phyloP scores from a whole-genome alignment of 2,888 invertebrate species.

The Pycnomerus fuliginosus region DNA sequence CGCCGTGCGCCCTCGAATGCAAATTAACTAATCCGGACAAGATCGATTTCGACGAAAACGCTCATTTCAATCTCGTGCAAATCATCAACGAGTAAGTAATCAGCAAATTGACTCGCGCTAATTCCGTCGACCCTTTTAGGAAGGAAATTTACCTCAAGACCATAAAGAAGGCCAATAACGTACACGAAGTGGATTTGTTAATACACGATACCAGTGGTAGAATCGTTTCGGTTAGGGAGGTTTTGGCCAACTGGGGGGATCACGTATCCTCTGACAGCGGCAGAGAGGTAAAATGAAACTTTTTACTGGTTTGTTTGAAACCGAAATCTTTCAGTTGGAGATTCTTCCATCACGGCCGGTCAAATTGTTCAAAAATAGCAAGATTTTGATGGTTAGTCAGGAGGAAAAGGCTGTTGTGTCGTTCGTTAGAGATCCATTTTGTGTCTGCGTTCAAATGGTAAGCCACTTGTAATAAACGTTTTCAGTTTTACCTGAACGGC shows the following conservation, averaged over 20 bases:
- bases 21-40: slow-evolving; percentile 58
- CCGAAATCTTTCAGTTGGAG: no score
- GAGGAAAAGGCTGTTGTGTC: slow-evolving; percentile 58
- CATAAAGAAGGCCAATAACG: slow-evolving; percentile 21
- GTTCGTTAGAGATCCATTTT: slow-evolving; percentile 62
- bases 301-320: slow-evolving; percentile 32
- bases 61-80: slow-evolving; percentile 58
- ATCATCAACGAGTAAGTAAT: slow-evolving; percentile 61
- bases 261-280: no score
- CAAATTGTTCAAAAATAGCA: slow-evolving; percentile 37
- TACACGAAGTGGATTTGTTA: slow-evolving; percentile 17
- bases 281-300: no score
- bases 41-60: slow-evolving; percentile 58
- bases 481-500: no score
- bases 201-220: slow-evolving; percentile 7
- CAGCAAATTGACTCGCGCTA: background rate
- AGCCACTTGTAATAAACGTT: slow-evolving; percentile 27
- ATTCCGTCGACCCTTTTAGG: slow-evolving; percentile 2
- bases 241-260: no score
- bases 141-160: slow-evolving; percentile 8
- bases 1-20: slow-evolving; percentile 61
- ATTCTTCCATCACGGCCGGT: slow-evolving; percentile 27
- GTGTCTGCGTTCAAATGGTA: slow-evolving; percentile 67
- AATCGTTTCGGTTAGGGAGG: slow-evolving; percentile 5
- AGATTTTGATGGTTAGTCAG: slow-evolving; percentile 46